These are phyloP conservation scores for Chymomyza amoena DNA, from an alignment of 2,888 invertebrate species.

Conservation along the genomic window DNA sequence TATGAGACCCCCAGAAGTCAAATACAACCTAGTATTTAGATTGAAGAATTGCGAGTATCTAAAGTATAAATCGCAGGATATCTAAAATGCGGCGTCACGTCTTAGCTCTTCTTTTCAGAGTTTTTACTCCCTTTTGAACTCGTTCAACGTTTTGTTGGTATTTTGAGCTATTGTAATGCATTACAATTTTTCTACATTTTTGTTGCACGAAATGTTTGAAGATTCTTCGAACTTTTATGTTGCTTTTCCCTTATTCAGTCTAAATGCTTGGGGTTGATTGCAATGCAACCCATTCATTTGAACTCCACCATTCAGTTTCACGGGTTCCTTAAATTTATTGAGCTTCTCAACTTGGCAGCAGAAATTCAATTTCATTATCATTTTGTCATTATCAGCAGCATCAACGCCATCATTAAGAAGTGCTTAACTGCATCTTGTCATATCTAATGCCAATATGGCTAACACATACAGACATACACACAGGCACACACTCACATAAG, in stretches of 20 bases:
- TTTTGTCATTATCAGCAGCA: constrained; percentile 62
- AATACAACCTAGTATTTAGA: too few relatives aligned
- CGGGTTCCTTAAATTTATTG: constrained; percentile 3
- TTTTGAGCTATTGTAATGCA: constrained; percentile 61
- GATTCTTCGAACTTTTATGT: constrained; percentile 19
- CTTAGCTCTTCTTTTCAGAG: neutral
- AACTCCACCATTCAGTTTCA: constrained; percentile 9
- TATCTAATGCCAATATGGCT: constrained; percentile 48
- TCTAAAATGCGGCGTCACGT: neutral
- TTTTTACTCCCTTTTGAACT: neutral
- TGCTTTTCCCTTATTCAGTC: neutral
- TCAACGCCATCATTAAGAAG: constrained; percentile 58
- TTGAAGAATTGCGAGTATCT: too few relatives aligned
- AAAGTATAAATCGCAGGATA: neutral
- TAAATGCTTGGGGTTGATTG: too few relatives aligned
- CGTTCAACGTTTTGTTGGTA: neutral
- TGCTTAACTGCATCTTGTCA: constrained; percentile 69
- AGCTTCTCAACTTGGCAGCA: constrained; percentile 43
- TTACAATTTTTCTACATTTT: constrained; percentile 38
- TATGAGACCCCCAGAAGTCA: too few relatives aligned
- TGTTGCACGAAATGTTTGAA: constrained; percentile 10
- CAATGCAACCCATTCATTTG: constrained; percentile 48
- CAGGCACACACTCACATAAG: constrained; percentile 20
- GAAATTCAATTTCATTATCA: constrained; percentile 65
- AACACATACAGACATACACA: constrained; percentile 29